Base-by-base conservation (phyloP, 2,797 vertebrate genomes). In the Enteromius unitaeniatus region DNA sequence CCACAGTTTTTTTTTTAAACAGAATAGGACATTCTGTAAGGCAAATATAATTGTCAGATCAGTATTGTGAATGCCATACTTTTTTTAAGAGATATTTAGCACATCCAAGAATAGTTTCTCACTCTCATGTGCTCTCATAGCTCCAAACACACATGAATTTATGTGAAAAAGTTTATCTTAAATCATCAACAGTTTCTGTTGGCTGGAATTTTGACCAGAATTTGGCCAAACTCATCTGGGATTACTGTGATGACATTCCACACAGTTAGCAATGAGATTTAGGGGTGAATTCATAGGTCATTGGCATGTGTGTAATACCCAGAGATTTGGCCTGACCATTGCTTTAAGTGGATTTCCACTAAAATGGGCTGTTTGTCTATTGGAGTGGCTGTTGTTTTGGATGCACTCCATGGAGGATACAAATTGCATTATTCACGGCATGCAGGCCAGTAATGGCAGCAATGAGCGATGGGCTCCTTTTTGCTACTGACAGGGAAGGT, bases 381-480 rank as follows among this genome's bases (percentile, higher is more conserved):
- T 91, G 90, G 91, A 94, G 92, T 91, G 91, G 91, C 92, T 91
- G 93, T 94, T 94, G 93, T 94, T 93, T 92, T 94, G 93, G 93
- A 95, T 94, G 92, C 92, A 92, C 93, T 95, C 94, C 94, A 94
- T 92, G 92, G 93, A 94, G 93, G 93, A 94, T 94, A 95, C 94
- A 95, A 94, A 95, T 95, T 95, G 91, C 92, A 95, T 95, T 95
- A 95, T 95, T 94, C 94, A 95, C 92, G 91, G 93, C 90, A 92
- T 93, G 92, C 91, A 91, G 92, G 92, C 92, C 88, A 89, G 92
- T 95, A 94, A 94, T 94, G 93, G 93, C 92, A 89, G 90, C 90
- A 87, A 93, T 94, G 94, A 95, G 93, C 94, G 94, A 95, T 95
- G 92, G 93, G 88, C 92, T 89, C 90, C 86, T 91, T 93, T 94